phyloP scores from a whole-genome alignment of 2,888 invertebrate genomes.

The Drosophila pseudotalamancana region DNA sequence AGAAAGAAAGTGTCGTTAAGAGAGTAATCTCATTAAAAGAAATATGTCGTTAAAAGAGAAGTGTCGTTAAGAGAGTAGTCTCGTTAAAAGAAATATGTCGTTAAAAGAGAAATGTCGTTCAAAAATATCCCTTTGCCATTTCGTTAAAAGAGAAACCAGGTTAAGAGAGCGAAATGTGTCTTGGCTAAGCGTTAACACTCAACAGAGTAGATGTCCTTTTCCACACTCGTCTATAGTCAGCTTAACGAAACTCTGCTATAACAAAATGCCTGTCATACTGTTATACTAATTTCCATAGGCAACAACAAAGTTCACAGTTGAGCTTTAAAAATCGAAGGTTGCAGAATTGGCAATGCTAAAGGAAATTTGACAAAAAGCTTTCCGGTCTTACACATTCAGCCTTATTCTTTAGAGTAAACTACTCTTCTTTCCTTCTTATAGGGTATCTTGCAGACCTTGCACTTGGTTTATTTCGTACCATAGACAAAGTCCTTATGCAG shows the following conservation, averaged over 20 bases:
- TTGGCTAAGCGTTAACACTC: background rate
- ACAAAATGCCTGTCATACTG: background rate
- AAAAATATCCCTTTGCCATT: fast-evolving
- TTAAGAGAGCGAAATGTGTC: background rate
- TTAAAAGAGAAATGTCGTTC: background rate
- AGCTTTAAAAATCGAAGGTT: background rate
- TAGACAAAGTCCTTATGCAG: too few species aligned
- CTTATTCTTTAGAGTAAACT: too few species aligned
- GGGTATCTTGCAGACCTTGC: too few species aligned
- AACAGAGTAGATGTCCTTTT: background rate
- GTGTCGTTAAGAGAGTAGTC: background rate
- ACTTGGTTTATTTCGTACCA: too few species aligned
- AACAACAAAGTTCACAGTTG: background rate
- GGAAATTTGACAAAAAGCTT: background rate
- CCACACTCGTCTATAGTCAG: background rate
- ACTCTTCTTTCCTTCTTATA: too few species aligned
- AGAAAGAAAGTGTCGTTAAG: background rate
- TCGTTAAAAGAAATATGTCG: background rate
- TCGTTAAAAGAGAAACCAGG: constrained; percentile 1
- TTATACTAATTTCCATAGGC: background rate
- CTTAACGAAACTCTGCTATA: background rate
- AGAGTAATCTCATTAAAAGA: background rate
- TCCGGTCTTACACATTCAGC: background rate
- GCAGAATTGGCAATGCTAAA: background rate
- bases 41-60: background rate